Evolutionary conservation across 2,113 vertebrate genomes (phyloP), one percentile per base, ranked within the genome.

Genomic region (Illadopsis cleaveri): DNA sequence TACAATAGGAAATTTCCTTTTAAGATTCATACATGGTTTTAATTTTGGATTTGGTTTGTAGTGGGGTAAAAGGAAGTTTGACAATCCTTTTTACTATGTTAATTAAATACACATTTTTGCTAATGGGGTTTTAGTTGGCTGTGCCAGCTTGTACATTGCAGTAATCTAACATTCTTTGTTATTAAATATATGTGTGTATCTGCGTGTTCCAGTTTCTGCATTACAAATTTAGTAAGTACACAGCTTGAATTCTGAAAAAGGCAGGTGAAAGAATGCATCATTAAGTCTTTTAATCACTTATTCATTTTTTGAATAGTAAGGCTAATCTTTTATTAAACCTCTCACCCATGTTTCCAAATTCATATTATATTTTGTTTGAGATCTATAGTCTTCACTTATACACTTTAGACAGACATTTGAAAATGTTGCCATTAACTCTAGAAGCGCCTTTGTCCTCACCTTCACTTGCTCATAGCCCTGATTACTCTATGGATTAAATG

Each of bases 31-130:
- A 45, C 28, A 70, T 96, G 90, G 53, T 48, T 98, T 97, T 91
- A 96, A 95, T 97, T 97, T 73, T 97, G 69, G 17, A 65, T 21
- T 94, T 94, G 53, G 31, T 96, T 90, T 94, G 79, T 95, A 66
- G 75, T 69, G 35, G 38, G 28, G 11, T 45, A 89, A 19, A 47
- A 75, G 84, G 37, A 89, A 54, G 15, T 81, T 82, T 83, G 56
- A 89, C 76, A 91, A 70, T 37, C 23, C 12, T 76, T 51, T 91
- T 96, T 93, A 76, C 70, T 47, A 56, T 62, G 58, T 89, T 97
- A 96, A 97, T 44, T 48, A 70, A 97, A 70, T 66, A 44, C 54
- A 45, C 9, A 2, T 93, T 96, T 97, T 73, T 60, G n/a, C 22
- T 86, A 94, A 90, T 45, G 68, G 33, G 25, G 33, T 95, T 93